Base-by-base conservation (phyloP, 2,113 vertebrate species). In the Thunnus thynnus region DNA sequence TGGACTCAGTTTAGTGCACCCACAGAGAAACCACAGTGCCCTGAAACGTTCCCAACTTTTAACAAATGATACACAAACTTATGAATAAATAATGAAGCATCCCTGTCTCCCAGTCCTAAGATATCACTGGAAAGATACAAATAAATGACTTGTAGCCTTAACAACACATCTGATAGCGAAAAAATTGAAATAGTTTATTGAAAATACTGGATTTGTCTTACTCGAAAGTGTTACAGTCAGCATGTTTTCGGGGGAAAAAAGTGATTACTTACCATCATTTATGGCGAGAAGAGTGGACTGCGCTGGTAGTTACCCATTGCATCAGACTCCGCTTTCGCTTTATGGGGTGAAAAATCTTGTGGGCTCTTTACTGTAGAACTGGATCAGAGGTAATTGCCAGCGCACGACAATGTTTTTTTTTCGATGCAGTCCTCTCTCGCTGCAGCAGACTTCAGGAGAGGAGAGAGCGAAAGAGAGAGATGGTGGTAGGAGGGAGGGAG, bases 401-500 rank as follows among this genome's bases (percentile, higher is more conserved):
- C 71, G 83, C 87, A 84, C 80, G 87, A 88, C 83, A 85, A 70
- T 27, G 81, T 67, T 64, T 78, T 69, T 22, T 50, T 36, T 32
- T 52, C 55, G 91, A 88, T 92, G 95, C 93, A 86, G 94, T 90
- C 86, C 80, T 93, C 79, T 86, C 89, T 93, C 91, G 89, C 93
- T 95, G 95, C 95, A 96, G 95, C 91, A 93, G 36, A 41, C 93
- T 94, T 91, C 78, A 88, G 89, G 86, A 87, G 90, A 91, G 57
- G 75, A 80, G 76, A 76, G 88, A 65, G 80, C 20, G 83, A 69
- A 4, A 70, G 75, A 51, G 80, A 27, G 75, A 64, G 58, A 61
- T 25, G 22, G 48, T 46, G 73, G 36, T 10, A 44, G 74, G 73
- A 83, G 84, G 50, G 80, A 52, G 65, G 46, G 47, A 71, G 70